Evolutionary conservation across 2,113 vertebrate genomes (phyloP).

Genomic region (Riparia riparia): DNA sequence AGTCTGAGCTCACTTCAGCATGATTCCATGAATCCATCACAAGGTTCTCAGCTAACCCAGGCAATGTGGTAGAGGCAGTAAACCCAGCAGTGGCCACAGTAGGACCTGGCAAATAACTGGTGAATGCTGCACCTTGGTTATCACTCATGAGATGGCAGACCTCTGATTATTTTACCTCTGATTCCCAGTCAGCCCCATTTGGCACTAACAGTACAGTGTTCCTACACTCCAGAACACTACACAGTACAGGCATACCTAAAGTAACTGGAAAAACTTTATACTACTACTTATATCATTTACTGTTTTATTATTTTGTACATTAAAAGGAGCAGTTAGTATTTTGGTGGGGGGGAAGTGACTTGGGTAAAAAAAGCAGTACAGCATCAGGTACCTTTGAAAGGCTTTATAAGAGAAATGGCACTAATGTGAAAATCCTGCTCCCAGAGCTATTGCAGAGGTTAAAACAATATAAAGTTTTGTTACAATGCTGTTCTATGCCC

Average conservation of each 20-base stretch:
- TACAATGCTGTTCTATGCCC: background rate
- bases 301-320: background rate
- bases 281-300: accelerated
- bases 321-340: background rate
- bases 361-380: background rate
- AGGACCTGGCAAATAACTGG: background rate
- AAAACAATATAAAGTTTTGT: background rate
- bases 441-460: background rate
- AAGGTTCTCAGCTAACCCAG: background rate
- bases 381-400: background rate
- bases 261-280: background rate
- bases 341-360: accelerated
- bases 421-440: background rate
- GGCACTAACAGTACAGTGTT: background rate
- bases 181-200: background rate
- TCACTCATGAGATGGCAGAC: background rate
- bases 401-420: background rate
- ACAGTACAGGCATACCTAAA: background rate
- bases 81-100: background rate
- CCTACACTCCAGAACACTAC: accelerated
- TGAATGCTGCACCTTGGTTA: background rate
- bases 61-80: background rate
- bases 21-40: background rate
- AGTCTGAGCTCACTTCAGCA: background rate
- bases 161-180: background rate